Evolutionary conservation across 2,113 vertebrate species (phyloP).

Genomic region (Psittacula cyanocephala): DNA sequence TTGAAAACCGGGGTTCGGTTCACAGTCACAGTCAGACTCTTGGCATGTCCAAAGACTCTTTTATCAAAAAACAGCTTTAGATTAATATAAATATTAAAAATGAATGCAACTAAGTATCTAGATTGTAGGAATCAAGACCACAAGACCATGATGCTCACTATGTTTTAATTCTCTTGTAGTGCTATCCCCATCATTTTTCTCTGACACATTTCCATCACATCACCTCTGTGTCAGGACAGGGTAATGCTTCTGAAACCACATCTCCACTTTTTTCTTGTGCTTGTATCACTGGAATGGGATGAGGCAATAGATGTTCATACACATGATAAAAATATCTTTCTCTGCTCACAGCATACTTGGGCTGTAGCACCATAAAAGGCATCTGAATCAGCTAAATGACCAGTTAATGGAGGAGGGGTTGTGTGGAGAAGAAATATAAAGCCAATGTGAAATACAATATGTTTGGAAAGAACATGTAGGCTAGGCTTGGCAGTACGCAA

Average conservation of each 20-base stretch:
- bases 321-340: background rate
- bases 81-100: background rate
- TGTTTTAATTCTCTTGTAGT: background rate
- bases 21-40: background rate
- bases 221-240: background rate
- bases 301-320: background rate
- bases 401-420: background rate
- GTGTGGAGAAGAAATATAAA: background rate
- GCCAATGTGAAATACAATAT: background rate
- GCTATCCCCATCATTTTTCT: background rate
- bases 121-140: background rate
- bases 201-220: background rate
- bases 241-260: background rate
- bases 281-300: background rate
- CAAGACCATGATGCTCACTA: background rate
- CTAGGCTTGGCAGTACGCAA: background rate
- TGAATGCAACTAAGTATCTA: background rate
- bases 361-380: background rate
- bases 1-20: background rate
- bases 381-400: background rate
- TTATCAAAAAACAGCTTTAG: background rate
- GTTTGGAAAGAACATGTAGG: background rate
- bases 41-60: background rate
- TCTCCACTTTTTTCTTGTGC: background rate
- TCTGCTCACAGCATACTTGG: background rate